Evolutionary conservation across 2,113 vertebrate genomes (phyloP), one percentile per base, ranked within the genome.

Genomic region (Mandrillus leucophaeus): DNA sequence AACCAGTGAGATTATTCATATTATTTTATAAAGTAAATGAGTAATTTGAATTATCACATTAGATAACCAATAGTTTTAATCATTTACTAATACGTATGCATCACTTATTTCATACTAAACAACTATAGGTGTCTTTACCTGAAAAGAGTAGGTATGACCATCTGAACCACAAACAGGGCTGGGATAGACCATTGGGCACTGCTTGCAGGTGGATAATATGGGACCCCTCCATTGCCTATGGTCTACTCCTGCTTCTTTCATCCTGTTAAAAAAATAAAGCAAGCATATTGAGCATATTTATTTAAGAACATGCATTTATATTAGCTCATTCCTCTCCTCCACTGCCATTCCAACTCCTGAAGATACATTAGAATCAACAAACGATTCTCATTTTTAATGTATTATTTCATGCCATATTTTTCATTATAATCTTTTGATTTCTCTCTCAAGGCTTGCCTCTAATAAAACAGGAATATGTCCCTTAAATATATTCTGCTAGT

Each of bases 81-180:
- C 38, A 25, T 3, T 86, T 59, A 30, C 5, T 61, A 30, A 23
- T 30, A 83, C 16, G n/a, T 13, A 10, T 0, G 0, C 1, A 13
- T 61, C n/a, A 18, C 12, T 2, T 55, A 68, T 66, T 86, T 75
- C 14, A 2, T 23, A 20, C 1, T 43, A 75, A 81, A 55, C 20
- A 32, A 64, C 5, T 17, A 1, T 76, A 93, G 45, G 45, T 85
- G 52, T 95, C 86, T 97, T 99, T 98, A 99, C 99, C 99, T 99
- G 99, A 95, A 99, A 99, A 96, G 99, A 99, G 97, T 99, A 99
- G 92, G 98, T 99, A 96, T 99, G 99, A 38, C 99, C 99, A 86
- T 99, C 99, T 59, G 99, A 99, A 95, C 99, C 99, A 98, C 99
- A 99, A 38, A 99, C 99, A 0, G 99, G 99, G 94, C 98, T 98